Base-by-base conservation (phyloP, 2,797 vertebrate genomes). In the Sebastes nivosus region DNA sequence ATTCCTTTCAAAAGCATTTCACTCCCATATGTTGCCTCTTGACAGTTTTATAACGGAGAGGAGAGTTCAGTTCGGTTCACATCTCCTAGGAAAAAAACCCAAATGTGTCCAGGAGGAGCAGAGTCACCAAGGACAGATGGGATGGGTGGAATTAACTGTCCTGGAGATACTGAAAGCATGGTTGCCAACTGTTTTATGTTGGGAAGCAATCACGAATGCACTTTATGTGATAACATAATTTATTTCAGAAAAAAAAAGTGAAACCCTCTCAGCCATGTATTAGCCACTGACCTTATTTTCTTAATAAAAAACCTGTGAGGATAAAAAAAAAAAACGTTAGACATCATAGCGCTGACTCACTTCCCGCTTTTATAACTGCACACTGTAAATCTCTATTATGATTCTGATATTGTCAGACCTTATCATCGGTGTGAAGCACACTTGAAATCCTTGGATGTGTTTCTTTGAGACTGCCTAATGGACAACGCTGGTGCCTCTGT, bases 201-300 rank as follows among this genome's bases (percentile, higher is more conserved):
- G 46, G 30, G 36, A 76, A 66, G 67, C 68, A 78, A 83, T 84
- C 82, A 83, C 24, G 24, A 79, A 87, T 82, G 57, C 82, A 82
- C 79, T 84, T 82, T 79, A 83, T 66, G 72, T 61, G 67, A 71
- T 81, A 24, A 27, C 50, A 68, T 78, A 6, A 82, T 85, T 87
- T 38, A 87, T 46, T 75, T 72, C 4, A 52, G 4, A 25, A 61
- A 50, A 71, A 38, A 76, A 76, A 58, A 70, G 36, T 8, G 61
- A 73, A 50, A 57, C 24, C 74, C 27, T 68, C 52, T 66, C 38
- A 77, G 74, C 46, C 68, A 24, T 52, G 29, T 77, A 34, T 66
- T 32, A 82, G 61, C 46, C 13, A 22, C n/a, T 61, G 22, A 77
- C 67, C 50, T 73, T 68, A 25, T 69, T 81, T 85, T 69, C 61